Percentiles rank a stretch among this genome's conserved stretches.
These are phyloP conservation scores for Masticophis lateralis DNA, from an alignment of 2,797 vertebrate species.

Conservation along the genomic window DNA sequence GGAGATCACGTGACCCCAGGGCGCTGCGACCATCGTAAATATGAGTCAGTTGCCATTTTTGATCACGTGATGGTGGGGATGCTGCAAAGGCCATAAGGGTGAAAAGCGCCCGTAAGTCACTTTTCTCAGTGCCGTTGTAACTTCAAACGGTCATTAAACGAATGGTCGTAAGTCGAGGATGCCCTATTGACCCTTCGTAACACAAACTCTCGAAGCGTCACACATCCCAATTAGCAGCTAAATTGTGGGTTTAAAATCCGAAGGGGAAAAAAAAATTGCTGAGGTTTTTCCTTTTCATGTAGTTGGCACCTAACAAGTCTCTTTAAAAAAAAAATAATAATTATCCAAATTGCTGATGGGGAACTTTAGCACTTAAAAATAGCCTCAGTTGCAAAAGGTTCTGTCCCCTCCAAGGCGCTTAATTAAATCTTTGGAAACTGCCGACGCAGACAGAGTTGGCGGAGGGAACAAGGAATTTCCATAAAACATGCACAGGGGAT, in stretches of 20 bases:
- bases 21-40: neutral
- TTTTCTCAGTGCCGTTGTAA: neutral
- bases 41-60: neutral
- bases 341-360: neutral
- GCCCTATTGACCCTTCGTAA: neutral
- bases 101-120: neutral
- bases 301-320: neutral
- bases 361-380: neutral
- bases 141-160: neutral
- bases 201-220: neutral
- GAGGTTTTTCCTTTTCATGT: neutral
- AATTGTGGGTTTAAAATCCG: neutral
- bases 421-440: neutral
- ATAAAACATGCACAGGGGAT: neutral
- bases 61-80: rapidly evolving
- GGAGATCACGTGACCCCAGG: neutral
- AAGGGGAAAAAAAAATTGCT: neutral
- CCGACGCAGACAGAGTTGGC: neutral
- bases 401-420: neutral
- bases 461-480: neutral
- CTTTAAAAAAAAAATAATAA: neutral
- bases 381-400: neutral
- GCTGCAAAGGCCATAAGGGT: neutral
- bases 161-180: neutral
- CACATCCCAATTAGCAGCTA: neutral